phyloP scores from a whole-genome alignment of 2,888 invertebrate species.

The Chromoteleia sp. region DNA sequence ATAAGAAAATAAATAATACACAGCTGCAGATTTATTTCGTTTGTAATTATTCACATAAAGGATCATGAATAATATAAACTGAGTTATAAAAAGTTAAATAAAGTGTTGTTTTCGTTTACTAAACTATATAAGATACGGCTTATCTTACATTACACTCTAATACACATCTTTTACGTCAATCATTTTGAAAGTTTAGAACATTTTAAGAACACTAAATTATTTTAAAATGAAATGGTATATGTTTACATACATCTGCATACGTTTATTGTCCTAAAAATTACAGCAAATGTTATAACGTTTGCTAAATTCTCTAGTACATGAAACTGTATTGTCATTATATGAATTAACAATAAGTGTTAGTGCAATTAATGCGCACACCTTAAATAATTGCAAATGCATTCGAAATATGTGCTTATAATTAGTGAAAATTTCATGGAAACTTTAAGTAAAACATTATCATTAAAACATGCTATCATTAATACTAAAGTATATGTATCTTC shows the following conservation, averaged over 20 bases:
- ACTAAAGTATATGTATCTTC: slow-evolving; percentile 67
- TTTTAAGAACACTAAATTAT: neutral
- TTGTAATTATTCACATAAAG: slow-evolving; percentile 34
- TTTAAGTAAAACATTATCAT: slow-evolving; percentile 72
- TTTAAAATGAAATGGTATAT: slow-evolving; percentile 14
- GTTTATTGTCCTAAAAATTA: neutral
- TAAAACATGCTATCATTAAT: slow-evolving; percentile 14
- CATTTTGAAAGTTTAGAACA: neutral
- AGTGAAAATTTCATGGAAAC: slow-evolving; percentile 75
- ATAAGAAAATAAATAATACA: slow-evolving; percentile 4
- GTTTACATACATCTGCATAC: slow-evolving; percentile 31
- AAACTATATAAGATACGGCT: slow-evolving; percentile 2
- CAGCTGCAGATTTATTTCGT: slow-evolving; percentile 8
- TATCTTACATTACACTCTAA: slow-evolving; percentile 4
- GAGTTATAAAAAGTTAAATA: neutral
- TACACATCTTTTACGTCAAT: slow-evolving; percentile 2
- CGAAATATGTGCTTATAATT: slow-evolving; percentile 17
- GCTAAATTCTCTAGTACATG: neutral
- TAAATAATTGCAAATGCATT: slow-evolving; percentile 2
- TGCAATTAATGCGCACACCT: neutral
- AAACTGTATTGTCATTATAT: neutral
- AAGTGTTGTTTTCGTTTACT: slow-evolving; percentile 7
- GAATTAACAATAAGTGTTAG: neutral
- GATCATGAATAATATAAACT: slow-evolving; percentile 6
- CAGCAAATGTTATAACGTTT: neutral